Percentiles rank a stretch among this genome's conserved stretches.
Conservation (phyloP, 2,113 vertebrate species). For the Corvus moneduloides region DNA sequence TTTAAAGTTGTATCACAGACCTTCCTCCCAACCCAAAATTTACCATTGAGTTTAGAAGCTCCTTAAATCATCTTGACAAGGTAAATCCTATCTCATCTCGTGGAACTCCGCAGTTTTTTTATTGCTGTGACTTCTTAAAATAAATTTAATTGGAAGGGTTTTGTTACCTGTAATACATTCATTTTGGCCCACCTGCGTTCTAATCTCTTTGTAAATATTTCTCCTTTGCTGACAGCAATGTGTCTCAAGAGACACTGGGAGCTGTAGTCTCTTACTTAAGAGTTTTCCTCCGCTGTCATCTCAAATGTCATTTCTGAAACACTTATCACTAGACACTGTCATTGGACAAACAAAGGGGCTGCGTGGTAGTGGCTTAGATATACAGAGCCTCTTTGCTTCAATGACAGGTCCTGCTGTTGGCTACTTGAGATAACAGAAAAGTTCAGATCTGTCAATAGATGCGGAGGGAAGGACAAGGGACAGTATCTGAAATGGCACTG, state of each 20-base stretch:
- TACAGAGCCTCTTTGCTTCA: conserved; percentile 6
- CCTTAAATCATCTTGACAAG: neutral
- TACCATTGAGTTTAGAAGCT: neutral
- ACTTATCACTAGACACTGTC: conserved; percentile 61
- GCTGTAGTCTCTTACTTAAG: conserved; percentile 31
- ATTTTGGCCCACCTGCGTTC: neutral
- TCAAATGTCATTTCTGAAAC: conserved; percentile 72
- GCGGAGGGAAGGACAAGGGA: neutral
- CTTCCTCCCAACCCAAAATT: neutral
- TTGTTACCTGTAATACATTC: neutral
- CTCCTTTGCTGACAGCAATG: conserved; percentile 38
- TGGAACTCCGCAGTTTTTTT: neutral
- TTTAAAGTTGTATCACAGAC: neutral
- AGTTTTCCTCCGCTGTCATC: conserved; percentile 63
- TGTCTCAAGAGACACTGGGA: conserved; percentile 41
- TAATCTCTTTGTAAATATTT: conserved; percentile 14
- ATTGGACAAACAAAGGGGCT: conserved; percentile 56
- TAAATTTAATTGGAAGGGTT: neutral
- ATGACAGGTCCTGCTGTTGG: conserved; percentile 56
- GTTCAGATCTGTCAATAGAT: conserved; percentile 45
- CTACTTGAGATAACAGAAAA: conserved; percentile 54
- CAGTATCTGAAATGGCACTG: neutral
- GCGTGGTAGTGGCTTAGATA: conserved; percentile 39
- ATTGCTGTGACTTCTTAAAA: neutral
- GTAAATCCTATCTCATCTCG: neutral